A percentile compares a stretch with the other conserved stretches of the same genome.
Conservation (phyloP, 2,797 vertebrate species). For the Enteromius mattozi region DNA sequence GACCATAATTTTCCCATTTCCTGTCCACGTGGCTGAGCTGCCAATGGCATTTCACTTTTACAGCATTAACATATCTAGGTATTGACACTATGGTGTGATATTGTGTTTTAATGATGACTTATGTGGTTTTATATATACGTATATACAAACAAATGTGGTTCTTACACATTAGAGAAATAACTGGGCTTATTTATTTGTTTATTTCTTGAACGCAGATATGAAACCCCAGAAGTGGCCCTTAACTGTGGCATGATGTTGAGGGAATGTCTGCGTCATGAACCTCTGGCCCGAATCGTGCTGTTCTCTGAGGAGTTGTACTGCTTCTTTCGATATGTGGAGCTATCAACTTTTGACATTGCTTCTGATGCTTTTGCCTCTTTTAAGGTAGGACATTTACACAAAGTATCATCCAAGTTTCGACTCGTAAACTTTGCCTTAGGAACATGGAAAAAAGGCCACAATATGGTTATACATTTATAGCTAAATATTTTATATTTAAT, state of each 20-base stretch:
- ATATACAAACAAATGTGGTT: background rate
- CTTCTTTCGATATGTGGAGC: constrained; percentile 83
- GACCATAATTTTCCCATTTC: constrained; percentile 2
- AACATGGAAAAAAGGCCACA: background rate
- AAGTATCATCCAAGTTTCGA: background rate
- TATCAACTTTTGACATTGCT: constrained; percentile 85
- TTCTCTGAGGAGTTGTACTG: constrained; percentile 82
- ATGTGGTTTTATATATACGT: background rate
- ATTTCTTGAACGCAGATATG: constrained; percentile 73
- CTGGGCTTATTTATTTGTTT: background rate
- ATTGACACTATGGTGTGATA: background rate
- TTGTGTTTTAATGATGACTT: background rate
- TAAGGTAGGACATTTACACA: constrained; percentile 68
- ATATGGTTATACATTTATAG: background rate
- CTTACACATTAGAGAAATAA: background rate
- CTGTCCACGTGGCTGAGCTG: constrained; percentile 7
- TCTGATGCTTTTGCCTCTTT: constrained; percentile 85
- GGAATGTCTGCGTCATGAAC: constrained; percentile 83
- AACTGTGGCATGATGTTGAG: constrained; percentile 87
- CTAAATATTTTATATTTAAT: background rate
- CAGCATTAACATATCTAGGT: background rate
- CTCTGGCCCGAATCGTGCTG: constrained; percentile 79
- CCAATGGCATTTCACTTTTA: constrained; percentile 7
- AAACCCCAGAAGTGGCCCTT: constrained; percentile 81
- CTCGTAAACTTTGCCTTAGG: background rate